Base-by-base conservation (phyloP, 2,888 invertebrate genomes). In the Agonum fuliginosum region DNA sequence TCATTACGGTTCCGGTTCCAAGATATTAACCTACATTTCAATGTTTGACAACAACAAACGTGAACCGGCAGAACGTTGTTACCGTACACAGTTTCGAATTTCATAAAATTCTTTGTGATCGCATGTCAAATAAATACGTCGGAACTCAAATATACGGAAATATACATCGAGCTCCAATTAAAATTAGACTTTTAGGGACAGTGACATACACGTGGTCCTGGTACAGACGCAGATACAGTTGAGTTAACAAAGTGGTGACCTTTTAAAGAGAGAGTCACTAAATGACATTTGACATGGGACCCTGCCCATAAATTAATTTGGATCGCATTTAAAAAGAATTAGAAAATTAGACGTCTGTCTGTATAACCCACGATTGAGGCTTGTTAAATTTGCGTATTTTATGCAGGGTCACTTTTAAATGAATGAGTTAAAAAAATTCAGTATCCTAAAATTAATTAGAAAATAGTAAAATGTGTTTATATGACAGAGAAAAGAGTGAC, bases 261-360 rank as follows among this genome's bases (percentile, higher is more conserved):
- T 67, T 67, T 67, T 43, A 24, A 1, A 3, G 20, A 2, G 2
- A 19, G 22, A 22, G 6, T 54, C 24, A 19, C 12, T 10, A 71
- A 71, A 71, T 74, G 74, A 74, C 74, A 74, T 74, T 74, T 74
- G 74, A 74, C 74, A 65, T 74, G 34, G 74, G 19, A 43, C 46
- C 14, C 30, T 46, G 65, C 41, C 65, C 65, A 30, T 73, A 73
- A 73, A 73, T 74, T 74, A 74, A 65, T 74, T 46, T 20, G 65
- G 62, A 74, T 74, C 65, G 48, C 43, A 74, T 65, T 43, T 62
- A 74, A 51, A 62, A 74, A 62, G 46, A 62, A 74, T 74, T 74
- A 65, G 46, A 74, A 58, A 51, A 71, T 71, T 17, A 71, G 43
- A 10, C 46, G 24, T 62, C 62, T 37, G 34, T 67, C 67, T 67